Evolutionary conservation across 2,888 invertebrate genomes (phyloP), one percentile per base, ranked within the genome.

Genomic region (Cheilosia urbana): DNA sequence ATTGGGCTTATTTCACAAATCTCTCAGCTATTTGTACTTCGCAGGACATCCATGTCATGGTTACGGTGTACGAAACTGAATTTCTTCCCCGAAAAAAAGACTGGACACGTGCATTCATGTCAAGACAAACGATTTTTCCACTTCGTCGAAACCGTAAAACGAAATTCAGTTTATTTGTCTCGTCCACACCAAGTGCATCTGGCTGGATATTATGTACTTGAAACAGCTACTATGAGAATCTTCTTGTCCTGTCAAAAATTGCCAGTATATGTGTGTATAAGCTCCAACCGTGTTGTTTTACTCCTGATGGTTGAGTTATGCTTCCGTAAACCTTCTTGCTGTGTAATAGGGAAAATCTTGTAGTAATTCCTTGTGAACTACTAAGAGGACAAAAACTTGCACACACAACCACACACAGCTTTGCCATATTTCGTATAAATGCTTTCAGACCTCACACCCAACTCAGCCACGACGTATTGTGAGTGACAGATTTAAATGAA

Each of bases 401-500:
- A 65, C 40, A 49, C 66, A 49, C 24, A 24, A 24, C 2, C 15
- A 57, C 13, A 34, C 37, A 51, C 9, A 5, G 53, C 30, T 47
- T n/a, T 65, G 57, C 40, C 40, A 57, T 49, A 65, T 49, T 47
- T 47, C 24, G 57, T 57, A 47, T 37, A 17, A 13, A 37, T 13
- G 37, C 15, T 37, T 47, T 27, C 34, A 63, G 42, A 45, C 2
- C 17, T 4, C 21, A 34, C 15, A 45, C 40, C 49, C 21, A n/a
- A 6, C 55, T 42, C 24, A 63, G 30, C 21, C 7, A 15, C 30
- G 75, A 66, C 58, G 51, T 53, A 68, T 60, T 68, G 21, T 77
- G 76, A 77, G 68, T 60, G 76, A 77, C 76, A 77, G 76, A 68
- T 77, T 77, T 53, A 77, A 77, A 77, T 77, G 60, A 62, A 77